Percentiles rank a stretch among this genome's conserved stretches.
Evolutionary conservation across 1,140 invertebrate genomes (phyloP).

Genomic region (Planococcus citri): DNA sequence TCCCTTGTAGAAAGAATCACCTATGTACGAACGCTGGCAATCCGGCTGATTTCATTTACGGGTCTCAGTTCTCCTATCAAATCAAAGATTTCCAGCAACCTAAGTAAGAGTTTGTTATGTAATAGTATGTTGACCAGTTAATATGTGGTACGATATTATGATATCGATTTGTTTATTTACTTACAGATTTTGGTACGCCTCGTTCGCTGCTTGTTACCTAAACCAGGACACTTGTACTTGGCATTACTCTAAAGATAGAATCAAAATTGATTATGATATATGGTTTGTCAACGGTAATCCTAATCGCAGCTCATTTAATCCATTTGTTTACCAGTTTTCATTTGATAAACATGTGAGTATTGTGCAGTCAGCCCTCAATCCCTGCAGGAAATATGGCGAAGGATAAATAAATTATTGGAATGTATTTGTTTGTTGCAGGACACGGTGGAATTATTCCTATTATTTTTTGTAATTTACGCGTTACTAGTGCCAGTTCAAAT

Average conservation of each 20-base stretch:
- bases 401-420: no score
- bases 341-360: conserved; percentile 68
- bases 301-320: conserved; percentile 64
- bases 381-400: no score
- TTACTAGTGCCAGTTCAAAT: conserved; percentile 77
- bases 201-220: conserved; percentile 80
- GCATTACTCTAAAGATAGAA: conserved; percentile 51
- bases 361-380: conserved; percentile 13
- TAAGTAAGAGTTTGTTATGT: conserved; percentile 47
- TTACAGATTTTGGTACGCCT: conserved; percentile 88
- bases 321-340: conserved; percentile 88
- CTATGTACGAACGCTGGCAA: conserved; percentile 80
- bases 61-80: conserved; percentile 86
- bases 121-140: background rate
- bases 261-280: conserved; percentile 73
- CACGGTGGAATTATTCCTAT: conserved; percentile 78
- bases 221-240: conserved; percentile 65
- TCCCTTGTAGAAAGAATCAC: conserved; percentile 66
- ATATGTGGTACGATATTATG: background rate
- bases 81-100: conserved; percentile 78
- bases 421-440: conserved; percentile 43
- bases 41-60: conserved; percentile 63
- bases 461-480: conserved; percentile 78
- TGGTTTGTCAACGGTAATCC: conserved; percentile 95
- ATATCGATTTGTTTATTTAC: conserved; percentile 18